phyloP scores from a whole-genome alignment of 2,797 vertebrate species.

The Sebastolobus alascanus region DNA sequence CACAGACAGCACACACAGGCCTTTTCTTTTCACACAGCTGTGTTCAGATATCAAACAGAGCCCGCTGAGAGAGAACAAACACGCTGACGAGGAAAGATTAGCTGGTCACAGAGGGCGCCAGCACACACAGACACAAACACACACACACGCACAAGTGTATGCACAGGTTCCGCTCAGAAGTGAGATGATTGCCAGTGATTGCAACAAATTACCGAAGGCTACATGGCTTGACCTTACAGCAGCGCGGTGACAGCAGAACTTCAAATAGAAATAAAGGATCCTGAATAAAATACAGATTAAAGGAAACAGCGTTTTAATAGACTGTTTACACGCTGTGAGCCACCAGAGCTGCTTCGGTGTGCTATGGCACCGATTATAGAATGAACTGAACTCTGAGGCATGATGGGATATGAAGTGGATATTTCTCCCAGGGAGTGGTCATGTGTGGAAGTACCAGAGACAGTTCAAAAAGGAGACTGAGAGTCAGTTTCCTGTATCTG shows the following conservation, averaged over 20 bases:
- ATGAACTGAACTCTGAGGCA: slow-evolving; percentile 10
- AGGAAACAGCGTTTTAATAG: slow-evolving; percentile 33
- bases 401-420: slow-evolving; percentile 16
- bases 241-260: slow-evolving; percentile 27
- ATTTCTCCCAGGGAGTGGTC: not conserved
- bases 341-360: slow-evolving; percentile 14
- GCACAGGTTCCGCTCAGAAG: slow-evolving; percentile 38
- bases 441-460: not conserved
- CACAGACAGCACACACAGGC: slow-evolving; percentile 39
- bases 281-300: slow-evolving; percentile 25
- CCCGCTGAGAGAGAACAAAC: slow-evolving; percentile 74
- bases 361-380: slow-evolving; percentile 3
- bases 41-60: slow-evolving; percentile 78
- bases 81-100: slow-evolving; percentile 78
- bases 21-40: slow-evolving; percentile 67
- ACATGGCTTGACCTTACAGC: slow-evolving; percentile 28
- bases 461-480: no score
- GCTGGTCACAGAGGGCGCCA: slow-evolving; percentile 68
- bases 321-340: slow-evolving; percentile 28
- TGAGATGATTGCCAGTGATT: slow-evolving; percentile 50
- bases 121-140: slow-evolving; percentile 24
- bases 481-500: no score
- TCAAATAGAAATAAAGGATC: slow-evolving; percentile 30
- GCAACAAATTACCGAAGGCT: slow-evolving; percentile 48
- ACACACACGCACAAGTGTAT: slow-evolving; percentile 13